Evolutionary conservation across 2,888 invertebrate genomes (phyloP), one percentile per base, ranked within the genome.

Genomic region (Timandra comae): DNA sequence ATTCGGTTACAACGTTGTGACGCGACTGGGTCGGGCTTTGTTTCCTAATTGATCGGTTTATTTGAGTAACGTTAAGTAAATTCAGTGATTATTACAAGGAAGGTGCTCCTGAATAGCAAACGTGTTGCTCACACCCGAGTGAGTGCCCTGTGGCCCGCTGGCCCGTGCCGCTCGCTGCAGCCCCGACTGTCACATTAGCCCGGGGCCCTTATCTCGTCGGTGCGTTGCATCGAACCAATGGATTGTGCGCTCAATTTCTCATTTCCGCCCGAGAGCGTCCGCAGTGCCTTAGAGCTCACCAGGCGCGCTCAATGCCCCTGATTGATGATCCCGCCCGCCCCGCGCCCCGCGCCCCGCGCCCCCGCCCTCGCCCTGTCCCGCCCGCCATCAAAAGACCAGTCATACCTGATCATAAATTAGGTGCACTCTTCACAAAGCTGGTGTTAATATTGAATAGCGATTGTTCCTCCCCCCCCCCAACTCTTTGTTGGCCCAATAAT

Each of bases 351-450:
- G 9, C 19, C n/a, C 13, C 3, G 24, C 28, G 20, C 24, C 7
- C 29, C 29, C 24, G 44, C 6, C 29, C 9, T 10, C 11, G 24
- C 9, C 3, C 10, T 11, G 10, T 2, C 10, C 7, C 24, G 10
- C 7, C 11, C 8, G 2, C 5, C 24, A 30, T 29, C 21, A 12
- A 24, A 3, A 3, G 24, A 24, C 24, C 28, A 33, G 23, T 28
- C 16, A 27, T 27, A 11, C 24, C 28, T 33, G 22, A 13, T 33
- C 8, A 56, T 61, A 67, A 70, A 71, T 71, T 70, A 68, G 61
- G 58, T 66, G 68, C 66, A 63, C 51, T 58, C 52, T 56, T 51
- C 47, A 58, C 52, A 49, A 48, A 45, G 47, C 47, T 50, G 49
- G n/a, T n/a, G n/a, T n/a, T 52, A 52, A 48, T 49, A 46, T 56